Conservation (phyloP, 2,888 invertebrate species). For the Ochropleura leucogaster region DNA sequence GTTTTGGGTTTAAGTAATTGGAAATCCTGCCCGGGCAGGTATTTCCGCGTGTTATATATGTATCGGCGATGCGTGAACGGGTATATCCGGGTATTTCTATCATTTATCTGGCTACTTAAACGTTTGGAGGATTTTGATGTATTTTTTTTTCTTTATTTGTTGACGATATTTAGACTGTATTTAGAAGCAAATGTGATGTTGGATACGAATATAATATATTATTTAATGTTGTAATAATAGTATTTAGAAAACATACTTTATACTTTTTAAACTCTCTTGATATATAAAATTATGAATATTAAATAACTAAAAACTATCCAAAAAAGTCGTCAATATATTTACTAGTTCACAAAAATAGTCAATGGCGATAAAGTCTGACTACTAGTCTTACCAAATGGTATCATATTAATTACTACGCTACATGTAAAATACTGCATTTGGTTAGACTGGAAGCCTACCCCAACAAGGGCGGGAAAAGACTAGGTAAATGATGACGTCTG, state of each 20-base stretch:
- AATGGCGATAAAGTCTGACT: too few relatives aligned
- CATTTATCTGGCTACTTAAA: conserved; percentile 42
- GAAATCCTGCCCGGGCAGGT: conserved; percentile 64
- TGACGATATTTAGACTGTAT: not conserved
- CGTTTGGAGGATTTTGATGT: conserved; percentile 18
- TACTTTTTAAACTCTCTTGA: not conserved
- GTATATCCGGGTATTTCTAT: conserved; percentile 58
- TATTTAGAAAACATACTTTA: not conserved
- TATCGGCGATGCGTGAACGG: conserved; percentile 50
- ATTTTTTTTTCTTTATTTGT: conserved; percentile 24
- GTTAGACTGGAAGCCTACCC: not conserved
- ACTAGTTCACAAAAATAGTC: not conserved
- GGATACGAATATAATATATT: not conserved
- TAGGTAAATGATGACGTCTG: not conserved
- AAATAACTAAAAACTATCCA: not conserved
- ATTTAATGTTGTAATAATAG: not conserved
- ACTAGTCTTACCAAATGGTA: not conserved
- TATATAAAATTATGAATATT: not conserved
- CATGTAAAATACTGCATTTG: not conserved
- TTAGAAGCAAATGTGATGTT: too few relatives aligned
- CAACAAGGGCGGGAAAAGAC: not conserved
- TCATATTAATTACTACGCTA: not conserved
- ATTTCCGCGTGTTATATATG: conserved; percentile 56
- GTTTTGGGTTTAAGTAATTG: conserved; percentile 70
- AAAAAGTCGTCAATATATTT: not conserved